Conservation (phyloP, 2,113 vertebrate genomes). For the Anhinga rufa region DNA sequence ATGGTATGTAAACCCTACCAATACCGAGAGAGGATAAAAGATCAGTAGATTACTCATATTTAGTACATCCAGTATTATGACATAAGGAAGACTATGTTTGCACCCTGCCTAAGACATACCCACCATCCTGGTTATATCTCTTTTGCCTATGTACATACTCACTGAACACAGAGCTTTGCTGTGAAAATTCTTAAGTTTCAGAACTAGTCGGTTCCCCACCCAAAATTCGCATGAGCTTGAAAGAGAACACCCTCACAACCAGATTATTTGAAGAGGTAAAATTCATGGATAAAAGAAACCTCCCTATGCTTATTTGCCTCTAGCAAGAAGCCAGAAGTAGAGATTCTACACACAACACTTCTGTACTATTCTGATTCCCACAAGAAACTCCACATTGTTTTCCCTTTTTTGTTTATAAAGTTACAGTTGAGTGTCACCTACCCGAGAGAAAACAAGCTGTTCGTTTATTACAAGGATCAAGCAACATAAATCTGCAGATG, state of each 20-base stretch:
- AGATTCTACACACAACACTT: neutral
- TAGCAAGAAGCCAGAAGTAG: neutral
- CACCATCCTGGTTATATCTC: neutral
- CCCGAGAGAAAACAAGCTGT: neutral
- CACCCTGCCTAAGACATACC: neutral
- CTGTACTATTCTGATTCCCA: neutral
- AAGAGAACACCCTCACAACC: neutral
- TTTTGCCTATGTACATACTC: neutral
- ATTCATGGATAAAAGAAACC: neutral
- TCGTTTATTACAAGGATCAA: neutral
- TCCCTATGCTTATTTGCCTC: neutral
- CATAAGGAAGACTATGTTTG: neutral
- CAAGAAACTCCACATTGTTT: neutral
- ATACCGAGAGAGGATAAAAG: neutral
- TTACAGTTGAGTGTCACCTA: neutral
- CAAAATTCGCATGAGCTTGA: neutral
- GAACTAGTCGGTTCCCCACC: no score
- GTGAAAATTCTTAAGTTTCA: neutral
- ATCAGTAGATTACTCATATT: neutral
- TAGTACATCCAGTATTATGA: neutral
- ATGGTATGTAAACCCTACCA: neutral
- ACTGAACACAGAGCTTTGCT: neutral
- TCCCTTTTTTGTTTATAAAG: neutral
- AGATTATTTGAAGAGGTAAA: neutral
- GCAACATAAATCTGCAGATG: neutral